Conservation (phyloP, 2,888 invertebrate genomes). For the Dryocosmus kuriphilus region DNA sequence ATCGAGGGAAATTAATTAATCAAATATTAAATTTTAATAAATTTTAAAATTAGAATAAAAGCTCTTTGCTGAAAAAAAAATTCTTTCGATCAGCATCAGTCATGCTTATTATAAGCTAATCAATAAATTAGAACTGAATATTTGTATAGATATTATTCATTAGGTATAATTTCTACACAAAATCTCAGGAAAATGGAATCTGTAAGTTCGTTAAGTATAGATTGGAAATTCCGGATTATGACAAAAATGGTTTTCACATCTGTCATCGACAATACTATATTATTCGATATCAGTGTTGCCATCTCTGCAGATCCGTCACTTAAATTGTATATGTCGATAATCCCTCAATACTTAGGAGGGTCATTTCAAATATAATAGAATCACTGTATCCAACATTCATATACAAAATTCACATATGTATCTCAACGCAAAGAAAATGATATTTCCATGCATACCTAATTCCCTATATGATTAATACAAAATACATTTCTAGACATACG, state of each 20-base stretch:
- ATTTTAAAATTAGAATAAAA: no score
- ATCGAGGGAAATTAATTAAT: no score
- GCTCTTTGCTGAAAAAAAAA: no score
- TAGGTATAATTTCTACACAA: background rate
- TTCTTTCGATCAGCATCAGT: no score
- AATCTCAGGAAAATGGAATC: constrained; percentile 8
- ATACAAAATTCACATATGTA: background rate
- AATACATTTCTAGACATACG: background rate
- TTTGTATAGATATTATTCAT: background rate
- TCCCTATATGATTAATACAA: background rate
- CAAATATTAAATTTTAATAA: no score
- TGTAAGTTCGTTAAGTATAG: constrained; percentile 14
- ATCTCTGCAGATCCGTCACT: constrained; percentile 50
- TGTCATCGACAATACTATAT: constrained; percentile 64
- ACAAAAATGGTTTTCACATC: constrained; percentile 62
- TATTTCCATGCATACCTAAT: background rate
- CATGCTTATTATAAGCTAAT: background rate
- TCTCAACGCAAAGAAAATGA: constrained; percentile 13
- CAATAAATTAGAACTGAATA: background rate
- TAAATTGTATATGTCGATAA: constrained; percentile 55
- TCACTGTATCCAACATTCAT: constrained; percentile 28
- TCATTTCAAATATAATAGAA: constrained; percentile 40
- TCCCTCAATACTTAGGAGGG: constrained; percentile 52
- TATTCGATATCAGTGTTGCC: constrained; percentile 63
- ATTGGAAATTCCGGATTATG: constrained; percentile 58